Evolutionary conservation across 92 coral and sea anemone genomes (phyloP).

Genomic region (Desmophyllum pertusum): DNA sequence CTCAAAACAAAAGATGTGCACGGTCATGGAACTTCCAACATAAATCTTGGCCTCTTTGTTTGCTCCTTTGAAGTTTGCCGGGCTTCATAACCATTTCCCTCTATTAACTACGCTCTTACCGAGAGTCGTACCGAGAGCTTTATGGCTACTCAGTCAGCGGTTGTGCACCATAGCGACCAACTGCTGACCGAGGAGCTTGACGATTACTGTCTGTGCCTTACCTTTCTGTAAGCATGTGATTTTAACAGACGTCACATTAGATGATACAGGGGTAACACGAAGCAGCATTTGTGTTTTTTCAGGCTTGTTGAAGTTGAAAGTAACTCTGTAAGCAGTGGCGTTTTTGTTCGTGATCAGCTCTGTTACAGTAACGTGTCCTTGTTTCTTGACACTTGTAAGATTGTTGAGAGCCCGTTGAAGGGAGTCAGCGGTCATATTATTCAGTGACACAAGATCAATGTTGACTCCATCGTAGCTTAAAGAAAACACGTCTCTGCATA

Average conservation of each 20-base stretch:
- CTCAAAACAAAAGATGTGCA: no score
- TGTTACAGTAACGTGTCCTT: conserved; percentile 74
- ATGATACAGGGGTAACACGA: neutral
- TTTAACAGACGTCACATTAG: conserved; percentile 20
- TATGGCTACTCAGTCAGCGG: neutral
- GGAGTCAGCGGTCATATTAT: conserved; percentile 47
- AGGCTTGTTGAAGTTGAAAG: conserved; percentile 64
- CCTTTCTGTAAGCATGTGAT: conserved; percentile 44
- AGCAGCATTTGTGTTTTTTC: conserved; percentile 49
- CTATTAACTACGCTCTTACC: no score
- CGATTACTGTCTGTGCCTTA: neutral
- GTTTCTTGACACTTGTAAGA: conserved; percentile 54
- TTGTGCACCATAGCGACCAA: neutral
- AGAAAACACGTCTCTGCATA: conserved; percentile 41
- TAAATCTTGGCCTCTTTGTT: no score
- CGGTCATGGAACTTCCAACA: no score
- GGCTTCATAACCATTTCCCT: no score
- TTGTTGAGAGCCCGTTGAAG: conserved; percentile 65
- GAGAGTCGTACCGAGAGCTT: neutral
- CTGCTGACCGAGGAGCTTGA: neutral
- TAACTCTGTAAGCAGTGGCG: conserved; percentile 54
- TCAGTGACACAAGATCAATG: conserved; percentile 35
- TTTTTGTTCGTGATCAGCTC: conserved; percentile 35
- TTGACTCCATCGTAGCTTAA: conserved; percentile 58
- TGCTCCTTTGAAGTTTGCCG: no score